Percentiles rank a stretch among this genome's conserved stretches.
Conservation (phyloP, 2,797 vertebrate species). For the Trachops cirrhosus region DNA sequence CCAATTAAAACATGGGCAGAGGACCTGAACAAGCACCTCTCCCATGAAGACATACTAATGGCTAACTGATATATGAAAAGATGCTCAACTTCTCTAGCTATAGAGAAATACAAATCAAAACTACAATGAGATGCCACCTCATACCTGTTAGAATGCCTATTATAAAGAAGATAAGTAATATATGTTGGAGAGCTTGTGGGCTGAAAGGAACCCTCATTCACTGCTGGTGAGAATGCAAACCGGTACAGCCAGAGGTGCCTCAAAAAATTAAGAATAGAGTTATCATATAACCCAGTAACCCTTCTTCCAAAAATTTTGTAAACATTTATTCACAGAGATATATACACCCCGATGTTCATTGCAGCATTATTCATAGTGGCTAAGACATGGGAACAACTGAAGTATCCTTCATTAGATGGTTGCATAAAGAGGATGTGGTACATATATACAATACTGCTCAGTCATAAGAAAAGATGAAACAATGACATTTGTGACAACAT, state of each 20-base stretch:
- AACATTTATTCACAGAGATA: not conserved
- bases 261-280: not conserved
- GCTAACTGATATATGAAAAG: not conserved
- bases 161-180: not conserved
- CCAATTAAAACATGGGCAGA: not conserved
- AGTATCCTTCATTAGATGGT: not conserved
- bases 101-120: not conserved
- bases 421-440: not conserved
- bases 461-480: not conserved
- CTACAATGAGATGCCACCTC: not conserved
- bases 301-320: not conserved
- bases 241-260: not conserved
- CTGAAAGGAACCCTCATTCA: not conserved
- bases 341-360: not conserved
- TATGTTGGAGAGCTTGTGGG: not conserved
- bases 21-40: not conserved
- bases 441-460: not conserved
- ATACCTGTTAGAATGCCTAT: not conserved
- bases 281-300: not conserved
- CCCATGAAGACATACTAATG: not conserved
- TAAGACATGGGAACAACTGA: not conserved
- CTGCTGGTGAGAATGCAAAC: not conserved
- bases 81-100: not conserved
- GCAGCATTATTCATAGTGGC: not conserved
- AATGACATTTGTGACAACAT: not conserved